Evolutionary conservation across 2,113 vertebrate species (phyloP).

Genomic region (Lichenostomus cassidix): DNA sequence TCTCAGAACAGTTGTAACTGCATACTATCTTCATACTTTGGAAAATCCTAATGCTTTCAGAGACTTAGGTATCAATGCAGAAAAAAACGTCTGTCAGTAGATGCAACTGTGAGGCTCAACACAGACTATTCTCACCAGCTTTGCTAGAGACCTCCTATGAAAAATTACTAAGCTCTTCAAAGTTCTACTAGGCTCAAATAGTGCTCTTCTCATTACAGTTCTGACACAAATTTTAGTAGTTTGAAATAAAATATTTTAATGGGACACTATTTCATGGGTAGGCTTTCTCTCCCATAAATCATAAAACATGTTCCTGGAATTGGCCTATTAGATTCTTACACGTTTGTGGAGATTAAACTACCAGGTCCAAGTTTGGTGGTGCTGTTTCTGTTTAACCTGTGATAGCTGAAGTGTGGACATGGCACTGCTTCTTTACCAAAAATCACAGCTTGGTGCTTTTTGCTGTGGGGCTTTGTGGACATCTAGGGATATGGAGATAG

Average conservation of each 20-base stretch:
- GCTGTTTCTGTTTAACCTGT: background rate
- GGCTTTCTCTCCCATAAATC: background rate
- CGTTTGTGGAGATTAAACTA: background rate
- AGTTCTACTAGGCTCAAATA: background rate
- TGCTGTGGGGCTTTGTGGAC: background rate
- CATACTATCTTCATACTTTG: background rate
- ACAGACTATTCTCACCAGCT: background rate
- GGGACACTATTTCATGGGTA: background rate
- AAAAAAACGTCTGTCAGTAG: background rate
- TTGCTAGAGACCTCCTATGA: background rate
- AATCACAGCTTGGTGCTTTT: background rate
- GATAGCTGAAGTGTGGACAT: background rate
- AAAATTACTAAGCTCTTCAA: background rate
- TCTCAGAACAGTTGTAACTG: background rate
- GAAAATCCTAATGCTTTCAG: background rate
- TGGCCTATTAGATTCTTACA: background rate
- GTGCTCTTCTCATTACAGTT: background rate
- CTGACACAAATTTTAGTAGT: background rate
- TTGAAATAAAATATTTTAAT: background rate
- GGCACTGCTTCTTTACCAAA: background rate
- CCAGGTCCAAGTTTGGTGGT: background rate
- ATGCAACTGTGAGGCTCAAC: background rate
- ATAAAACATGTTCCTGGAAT: background rate
- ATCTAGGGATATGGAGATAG: background rate
- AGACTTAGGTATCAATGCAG: background rate